These are phyloP conservation scores for Tholera decimalis DNA, from an alignment of 2,888 invertebrate genomes.

Conservation along the genomic window DNA sequence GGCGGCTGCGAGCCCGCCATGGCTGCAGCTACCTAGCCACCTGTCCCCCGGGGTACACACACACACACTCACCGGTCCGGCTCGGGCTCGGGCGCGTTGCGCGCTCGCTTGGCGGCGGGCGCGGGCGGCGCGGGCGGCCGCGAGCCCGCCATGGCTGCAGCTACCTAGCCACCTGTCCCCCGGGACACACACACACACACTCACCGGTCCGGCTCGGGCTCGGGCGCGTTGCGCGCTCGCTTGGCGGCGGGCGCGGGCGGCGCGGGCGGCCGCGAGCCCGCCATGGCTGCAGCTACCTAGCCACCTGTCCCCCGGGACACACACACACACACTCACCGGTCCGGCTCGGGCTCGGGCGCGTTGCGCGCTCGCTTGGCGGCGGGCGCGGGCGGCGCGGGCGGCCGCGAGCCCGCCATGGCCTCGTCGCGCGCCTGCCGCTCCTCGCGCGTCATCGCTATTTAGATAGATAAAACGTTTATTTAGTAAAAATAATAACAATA, in stretches of 20 bases:
- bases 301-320: no score
- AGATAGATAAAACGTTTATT: no score
- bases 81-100: constrained; percentile 61
- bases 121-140: constrained; percentile 60
- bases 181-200: constrained; percentile 80
- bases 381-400: constrained; percentile 68
- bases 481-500: no score
- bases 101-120: constrained; percentile 74
- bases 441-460: constrained; percentile 97
- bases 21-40: no score
- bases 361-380: constrained; percentile 70
- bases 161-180: no score
- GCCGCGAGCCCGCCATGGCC: constrained; percentile 82
- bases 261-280: constrained; percentile 73
- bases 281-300: no score
- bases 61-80: not conserved
- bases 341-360: constrained; percentile 48
- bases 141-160: constrained; percentile 84
- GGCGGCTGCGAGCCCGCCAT: constrained; percentile 68
- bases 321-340: constrained; percentile 73
- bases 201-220: constrained; percentile 17
- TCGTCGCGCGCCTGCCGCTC: constrained; percentile 97
- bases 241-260: constrained; percentile 70
- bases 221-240: constrained; percentile 66
- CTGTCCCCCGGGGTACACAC: no score